Base-by-base conservation (phyloP, 2,888 invertebrate species). In the Diaperis boleti region DNA sequence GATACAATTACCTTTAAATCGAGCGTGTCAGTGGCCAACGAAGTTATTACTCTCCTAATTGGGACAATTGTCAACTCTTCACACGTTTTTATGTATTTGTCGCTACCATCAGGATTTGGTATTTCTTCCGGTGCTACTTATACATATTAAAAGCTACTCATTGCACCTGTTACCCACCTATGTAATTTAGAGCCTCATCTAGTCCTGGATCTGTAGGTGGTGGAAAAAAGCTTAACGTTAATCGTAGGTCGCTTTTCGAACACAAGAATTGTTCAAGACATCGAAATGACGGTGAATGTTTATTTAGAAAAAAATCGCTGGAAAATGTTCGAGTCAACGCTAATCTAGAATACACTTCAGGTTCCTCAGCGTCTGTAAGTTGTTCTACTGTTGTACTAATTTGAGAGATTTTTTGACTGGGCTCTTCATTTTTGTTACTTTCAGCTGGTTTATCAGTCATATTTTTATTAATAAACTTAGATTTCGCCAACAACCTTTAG, bases 221-320 rank as follows among this genome's bases (percentile, higher is more conserved):
- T 1, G 82, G 81, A 70, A 82, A 81, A 45, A 74, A 80, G 60
- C 85, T 86, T 17, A 85, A 79, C 74, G 74, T 83, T 82, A 69
- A 78, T 76, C 70, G 79, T 79, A 78, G 74, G 68, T 79, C 76
- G 77, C 82, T 85, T 79, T 73, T 82, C 74, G 76, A 85, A 69
- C 81, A 66, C 3, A 76, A 42, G 33, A 77, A 57, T 69, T 82
- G 79, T n/a, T 75, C 75, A 11, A 82, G 66, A 66, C 81, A 82
- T 68, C 71, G 71, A 64, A 81, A 81, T 1, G 81, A 82, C 42
- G 67, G 62, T 1, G 79, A 79, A 33, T 80, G 76, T 64, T 76
- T 78, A 5, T 74, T 59, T 20, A 79, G 70, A 10, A 56, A 60
- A 15, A 55, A 60, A n/a, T 54, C 47, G 11, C 59, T 60, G 0